Evolutionary conservation across 1,140 invertebrate genomes (phyloP).

Genomic region (Leptopilina boulardi): DNA sequence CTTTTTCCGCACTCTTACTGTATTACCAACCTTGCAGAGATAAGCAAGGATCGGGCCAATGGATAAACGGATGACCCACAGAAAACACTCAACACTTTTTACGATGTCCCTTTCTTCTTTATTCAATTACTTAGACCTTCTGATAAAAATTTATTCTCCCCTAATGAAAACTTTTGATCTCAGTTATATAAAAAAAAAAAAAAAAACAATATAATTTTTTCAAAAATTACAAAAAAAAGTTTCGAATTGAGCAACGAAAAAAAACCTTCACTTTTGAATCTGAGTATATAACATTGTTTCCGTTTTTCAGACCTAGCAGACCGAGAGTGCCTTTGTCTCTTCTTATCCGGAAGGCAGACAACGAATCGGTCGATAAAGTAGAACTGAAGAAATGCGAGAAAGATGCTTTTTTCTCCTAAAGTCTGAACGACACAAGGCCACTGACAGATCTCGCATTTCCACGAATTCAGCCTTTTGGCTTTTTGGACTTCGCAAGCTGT

Average conservation of each 20-base stretch:
- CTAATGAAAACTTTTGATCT: not conserved
- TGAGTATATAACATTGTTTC: slow-evolving; percentile 5
- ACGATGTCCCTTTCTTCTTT: not conserved
- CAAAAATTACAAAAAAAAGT: too few relatives aligned
- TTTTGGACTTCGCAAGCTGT: slow-evolving; percentile 67
- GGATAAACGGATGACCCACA: slow-evolving; percentile 4
- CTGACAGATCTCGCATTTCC: slow-evolving; percentile 66
- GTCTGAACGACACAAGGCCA: slow-evolving; percentile 53
- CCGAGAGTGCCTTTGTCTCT: not conserved
- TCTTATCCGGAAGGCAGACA: not conserved
- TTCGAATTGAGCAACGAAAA: too few relatives aligned
- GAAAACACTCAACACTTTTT: slow-evolving; percentile 14
- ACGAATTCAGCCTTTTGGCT: slow-evolving; percentile 66
- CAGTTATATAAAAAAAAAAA: too few relatives aligned
- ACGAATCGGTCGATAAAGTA: not conserved
- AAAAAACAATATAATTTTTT: too few relatives aligned
- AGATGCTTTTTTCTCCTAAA: slow-evolving; percentile 1
- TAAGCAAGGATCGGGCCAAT: not conserved
- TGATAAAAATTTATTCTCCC: slow-evolving; percentile 3
- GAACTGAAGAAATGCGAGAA: not conserved
- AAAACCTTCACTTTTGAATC: not conserved
- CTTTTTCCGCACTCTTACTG: not conserved
- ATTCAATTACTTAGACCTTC: slow-evolving; percentile 11
- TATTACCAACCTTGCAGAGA: not conserved
- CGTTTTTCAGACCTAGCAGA: not conserved